Base-by-base conservation (phyloP, 37 sponge, comb jelly and placozoan species). In the Geodia barretti region DNA sequence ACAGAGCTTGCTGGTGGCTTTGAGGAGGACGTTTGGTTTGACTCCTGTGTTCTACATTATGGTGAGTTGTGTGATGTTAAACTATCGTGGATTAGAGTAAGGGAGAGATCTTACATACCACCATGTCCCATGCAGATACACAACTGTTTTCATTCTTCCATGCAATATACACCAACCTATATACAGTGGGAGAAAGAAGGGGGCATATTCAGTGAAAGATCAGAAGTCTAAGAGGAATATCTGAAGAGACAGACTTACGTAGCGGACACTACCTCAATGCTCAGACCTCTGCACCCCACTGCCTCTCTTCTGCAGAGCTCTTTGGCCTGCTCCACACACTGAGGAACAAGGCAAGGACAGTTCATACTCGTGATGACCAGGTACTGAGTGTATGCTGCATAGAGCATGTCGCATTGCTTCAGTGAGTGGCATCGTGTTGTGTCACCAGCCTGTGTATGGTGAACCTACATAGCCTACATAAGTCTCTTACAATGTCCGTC, bases 321-420 rank as follows among this genome's bases (percentile, higher is more conserved):
- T 14, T 47, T 47, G 14, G 54, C 54, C 54, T 47, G 54, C 11
- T 47, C 54, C 54, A 47, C 54, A 47, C 54, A 47, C 54, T 47
- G 54, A 47, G 11, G 14, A 14, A 47, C 14, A 14, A 47, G 54
- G 14, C 54, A 47, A 7, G 14, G 64, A 34, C 31, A 14, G 11
- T 72, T 25, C 73, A 25, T 72, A 21, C 66, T 89, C 88, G 95
- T 91, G n/a, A n/a, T n/a, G n/a, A n/a, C n/a, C n/a, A n/a, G n/a
- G n/a, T n/a, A n/a, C n/a, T n/a, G n/a, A n/a, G n/a, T n/a, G n/a
- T n/a, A n/a, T n/a, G n/a, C n/a, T n/a, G n/a, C n/a, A n/a, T n/a
- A n/a, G n/a, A n/a, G n/a, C n/a, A n/a, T n/a, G n/a, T n/a, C n/a
- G n/a, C n/a, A n/a, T n/a, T n/a, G n/a, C n/a, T n/a, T n/a, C n/a